phyloP scores from a whole-genome alignment of 2,113 vertebrate species.

The Peromyscus maniculatus region DNA sequence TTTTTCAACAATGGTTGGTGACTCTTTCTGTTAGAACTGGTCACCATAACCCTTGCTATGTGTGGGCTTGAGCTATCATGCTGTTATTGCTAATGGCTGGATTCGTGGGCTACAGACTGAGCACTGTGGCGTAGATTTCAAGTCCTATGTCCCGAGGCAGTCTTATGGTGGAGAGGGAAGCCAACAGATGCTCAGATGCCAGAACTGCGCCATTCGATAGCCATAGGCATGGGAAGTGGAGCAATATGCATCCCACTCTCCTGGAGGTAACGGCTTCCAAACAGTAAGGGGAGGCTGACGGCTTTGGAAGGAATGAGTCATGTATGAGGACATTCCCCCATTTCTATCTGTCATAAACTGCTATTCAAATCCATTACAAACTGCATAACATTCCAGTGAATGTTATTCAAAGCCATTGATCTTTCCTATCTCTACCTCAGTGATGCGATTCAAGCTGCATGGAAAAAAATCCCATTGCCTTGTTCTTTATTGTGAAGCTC shows the following conservation, averaged over 20 bases:
- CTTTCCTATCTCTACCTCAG: neutral
- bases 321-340: neutral
- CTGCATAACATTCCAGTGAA: neutral
- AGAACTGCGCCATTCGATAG: rapidly evolving
- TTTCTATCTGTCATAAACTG: neutral
- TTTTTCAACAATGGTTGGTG: rapidly evolving
- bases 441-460: neutral
- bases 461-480: neutral
- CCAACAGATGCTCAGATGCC: neutral
- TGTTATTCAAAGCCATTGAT: neutral
- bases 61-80: neutral
- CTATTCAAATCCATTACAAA: neutral
- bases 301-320: neutral
- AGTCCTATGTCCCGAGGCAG: neutral
- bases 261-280: neutral
- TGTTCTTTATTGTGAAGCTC: neutral
- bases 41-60: neutral
- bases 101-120: neutral
- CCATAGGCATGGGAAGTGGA: rapidly evolving
- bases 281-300: rapidly evolving
- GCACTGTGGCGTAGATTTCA: neutral
- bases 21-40: neutral
- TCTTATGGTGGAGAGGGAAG: neutral
- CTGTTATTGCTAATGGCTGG: neutral
- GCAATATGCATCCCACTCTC: rapidly evolving